Evolutionary conservation across 2,797 vertebrate genomes (phyloP).

Genomic region (Sphenodon punctatus): DNA sequence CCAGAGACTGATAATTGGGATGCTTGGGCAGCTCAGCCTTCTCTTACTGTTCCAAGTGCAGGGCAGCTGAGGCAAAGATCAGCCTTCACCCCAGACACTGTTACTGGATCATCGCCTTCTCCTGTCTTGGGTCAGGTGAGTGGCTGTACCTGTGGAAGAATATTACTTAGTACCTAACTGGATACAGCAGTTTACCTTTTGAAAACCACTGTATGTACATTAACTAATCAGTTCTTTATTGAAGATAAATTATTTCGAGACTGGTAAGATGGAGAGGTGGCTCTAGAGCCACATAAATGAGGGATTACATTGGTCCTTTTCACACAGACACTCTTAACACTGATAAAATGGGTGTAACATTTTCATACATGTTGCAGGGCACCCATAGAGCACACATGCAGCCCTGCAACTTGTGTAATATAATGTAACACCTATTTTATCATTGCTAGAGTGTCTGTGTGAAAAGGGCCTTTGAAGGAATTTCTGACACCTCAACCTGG

Average conservation of each 20-base stretch:
- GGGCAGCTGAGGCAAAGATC: conserved; percentile 92
- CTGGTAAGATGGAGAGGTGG: neutral
- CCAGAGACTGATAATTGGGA: conserved; percentile 93
- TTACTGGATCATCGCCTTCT: conserved; percentile 93
- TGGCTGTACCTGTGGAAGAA: neutral
- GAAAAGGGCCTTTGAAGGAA: too few relatives aligned
- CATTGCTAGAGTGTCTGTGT: too few relatives aligned
- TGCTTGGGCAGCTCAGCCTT: conserved; percentile 91
- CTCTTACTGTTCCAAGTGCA: conserved; percentile 90
- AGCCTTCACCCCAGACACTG: conserved; percentile 94
- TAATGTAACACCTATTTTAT: too few relatives aligned
- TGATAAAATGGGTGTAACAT: too few relatives aligned
- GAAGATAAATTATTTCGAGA: neutral
- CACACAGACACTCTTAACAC: too few relatives aligned
- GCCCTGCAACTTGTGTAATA: too few relatives aligned
- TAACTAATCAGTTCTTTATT: rapidly evolving
- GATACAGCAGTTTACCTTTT: neutral
- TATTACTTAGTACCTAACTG: neutral
- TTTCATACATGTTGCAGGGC: too few relatives aligned
- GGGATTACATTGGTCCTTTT: too few relatives aligned
- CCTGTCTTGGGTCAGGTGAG: conserved; percentile 95
- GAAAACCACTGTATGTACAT: neutral
- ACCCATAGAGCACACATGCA: too few relatives aligned
- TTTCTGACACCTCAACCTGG: neutral
- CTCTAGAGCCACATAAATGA: neutral